These are phyloP conservation scores for Mustela nigripes DNA, from an alignment of 2,113 vertebrate species.

Conservation along the genomic window DNA sequence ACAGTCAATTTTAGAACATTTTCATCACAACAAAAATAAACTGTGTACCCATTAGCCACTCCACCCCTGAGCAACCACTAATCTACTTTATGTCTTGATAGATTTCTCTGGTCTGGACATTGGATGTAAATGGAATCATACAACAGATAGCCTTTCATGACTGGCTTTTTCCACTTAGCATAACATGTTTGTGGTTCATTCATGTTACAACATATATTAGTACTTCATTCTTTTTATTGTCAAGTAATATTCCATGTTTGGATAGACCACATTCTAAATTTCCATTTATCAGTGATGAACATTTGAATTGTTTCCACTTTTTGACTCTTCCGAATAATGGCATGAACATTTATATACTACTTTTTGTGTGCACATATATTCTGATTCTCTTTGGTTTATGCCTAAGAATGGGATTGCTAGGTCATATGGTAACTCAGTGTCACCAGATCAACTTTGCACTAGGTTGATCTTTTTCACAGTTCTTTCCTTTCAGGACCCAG, in stretches of 20 bases:
- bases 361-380: background rate
- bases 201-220: background rate
- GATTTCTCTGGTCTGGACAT: background rate
- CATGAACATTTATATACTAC: background rate
- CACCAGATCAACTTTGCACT: background rate
- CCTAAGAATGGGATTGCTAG: background rate
- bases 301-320: background rate
- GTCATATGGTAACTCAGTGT: background rate
- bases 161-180: background rate
- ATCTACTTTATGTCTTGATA: background rate
- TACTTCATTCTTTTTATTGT: background rate
- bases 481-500: background rate
- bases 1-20: background rate
- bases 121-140: background rate
- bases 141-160: background rate
- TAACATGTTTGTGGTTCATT: background rate
- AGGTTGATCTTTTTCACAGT: background rate
- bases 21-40: background rate
- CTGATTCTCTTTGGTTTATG: background rate
- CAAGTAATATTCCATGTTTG: background rate
- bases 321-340: background rate
- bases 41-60: background rate
- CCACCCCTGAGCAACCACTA: background rate
- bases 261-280: background rate
- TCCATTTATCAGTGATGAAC: background rate